Percentiles rank a stretch among this genome's conserved stretches.
Conservation (phyloP, 1,140 invertebrate species). For the Propsilocerus akamusi region DNA sequence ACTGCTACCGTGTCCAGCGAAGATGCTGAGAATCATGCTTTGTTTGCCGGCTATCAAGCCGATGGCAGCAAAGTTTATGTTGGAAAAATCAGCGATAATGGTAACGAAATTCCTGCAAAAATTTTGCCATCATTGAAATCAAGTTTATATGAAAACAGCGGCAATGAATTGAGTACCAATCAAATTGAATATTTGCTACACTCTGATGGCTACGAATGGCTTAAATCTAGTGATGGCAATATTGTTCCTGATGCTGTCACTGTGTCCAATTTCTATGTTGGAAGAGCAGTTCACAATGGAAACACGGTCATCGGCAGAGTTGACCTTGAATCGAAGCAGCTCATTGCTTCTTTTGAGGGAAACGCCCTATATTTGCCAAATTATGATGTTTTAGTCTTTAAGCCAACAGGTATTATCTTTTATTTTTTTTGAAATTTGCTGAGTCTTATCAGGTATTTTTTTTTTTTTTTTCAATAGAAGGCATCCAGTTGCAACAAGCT, state of each 20-base stretch:
- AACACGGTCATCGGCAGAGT: background rate
- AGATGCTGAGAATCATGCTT: background rate
- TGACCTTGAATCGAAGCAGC: background rate
- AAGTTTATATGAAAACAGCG: background rate
- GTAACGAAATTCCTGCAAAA: background rate
- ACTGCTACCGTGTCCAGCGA: background rate
- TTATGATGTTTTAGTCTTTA: conserved; percentile 1
- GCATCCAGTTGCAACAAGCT: background rate
- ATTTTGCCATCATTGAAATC: background rate
- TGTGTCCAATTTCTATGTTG: background rate
- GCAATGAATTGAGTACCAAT: background rate
- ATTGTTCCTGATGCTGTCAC: background rate
- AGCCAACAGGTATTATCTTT: background rate
- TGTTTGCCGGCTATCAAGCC: background rate
- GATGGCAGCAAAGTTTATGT: background rate
- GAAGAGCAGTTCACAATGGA: background rate
- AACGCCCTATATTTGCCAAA: background rate
- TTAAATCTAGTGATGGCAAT: background rate
- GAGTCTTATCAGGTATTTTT: background rate
- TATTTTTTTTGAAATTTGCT: too few species aligned
- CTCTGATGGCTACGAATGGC: background rate
- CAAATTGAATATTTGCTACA: background rate
- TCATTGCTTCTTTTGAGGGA: background rate
- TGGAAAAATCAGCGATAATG: background rate
- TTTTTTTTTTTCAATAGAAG: background rate